Base-by-base conservation (phyloP, 37 sponge, comb jelly and placozoan genomes). In the Beroe forskalii region DNA sequence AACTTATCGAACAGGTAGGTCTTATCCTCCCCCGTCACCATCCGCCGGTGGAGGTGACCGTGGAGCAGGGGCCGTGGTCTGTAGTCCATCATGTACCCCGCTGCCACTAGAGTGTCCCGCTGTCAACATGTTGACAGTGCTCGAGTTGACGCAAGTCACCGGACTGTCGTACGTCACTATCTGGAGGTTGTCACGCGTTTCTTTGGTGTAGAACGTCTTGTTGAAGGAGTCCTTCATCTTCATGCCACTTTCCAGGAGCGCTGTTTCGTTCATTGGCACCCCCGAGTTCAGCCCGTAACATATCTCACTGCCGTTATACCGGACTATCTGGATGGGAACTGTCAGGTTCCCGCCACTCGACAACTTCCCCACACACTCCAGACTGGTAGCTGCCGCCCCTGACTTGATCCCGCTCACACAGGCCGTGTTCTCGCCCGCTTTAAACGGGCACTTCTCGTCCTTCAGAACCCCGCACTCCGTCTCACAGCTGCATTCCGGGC, bases 221-320 rank as follows among this genome's bases (percentile, higher is more conserved):
- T 72, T 37, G 6, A 36, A 8, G 20, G 40, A 3, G 37, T 37
- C 75, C 20, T 38, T 36, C 3, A 28, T 28, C 66, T 28, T 63
- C 2, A 30, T 30, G 4, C 75, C 75, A 14, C 22, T 72, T 3
- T 33, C 39, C 39, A 72, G 40, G 2, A 72, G 14, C 1, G 31
- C 31, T 72, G 75, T 38, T 4, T 33, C 38, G 75, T 72, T 72
- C 19, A 72, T 36, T 36, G 40, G 37, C 30, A 20, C 14, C 40
- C 75, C 75, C 14, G 75, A 33, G 1, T 37, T 14, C 2, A 3
- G 31, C 36, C 75, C 75, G 75, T 72, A 72, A 37, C 75, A 72
- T 22, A 37, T 36, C 9, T 72, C 75, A 35, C 40, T 39, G 1
- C 75, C 75, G 19, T 72, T 19, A 33, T 72, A 30, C 1, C 75